phyloP scores from a whole-genome alignment of 2,888 invertebrate genomes.

The Atrina japonica region DNA sequence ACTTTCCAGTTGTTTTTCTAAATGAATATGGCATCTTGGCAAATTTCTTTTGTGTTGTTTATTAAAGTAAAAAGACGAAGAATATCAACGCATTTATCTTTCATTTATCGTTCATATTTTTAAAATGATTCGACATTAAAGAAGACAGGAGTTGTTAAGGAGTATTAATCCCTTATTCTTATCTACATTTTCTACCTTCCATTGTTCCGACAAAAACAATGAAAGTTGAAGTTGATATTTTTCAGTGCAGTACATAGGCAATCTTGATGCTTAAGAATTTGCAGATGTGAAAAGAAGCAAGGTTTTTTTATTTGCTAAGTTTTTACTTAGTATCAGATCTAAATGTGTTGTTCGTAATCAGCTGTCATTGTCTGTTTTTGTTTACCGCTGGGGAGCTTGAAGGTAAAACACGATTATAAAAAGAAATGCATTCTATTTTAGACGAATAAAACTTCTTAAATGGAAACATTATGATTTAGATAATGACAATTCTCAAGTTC shows the following conservation, averaged over 20 bases:
- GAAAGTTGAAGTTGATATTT: constrained; percentile 34
- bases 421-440: no score
- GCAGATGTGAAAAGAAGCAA: constrained; percentile 28
- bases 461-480: no score
- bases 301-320: constrained; percentile 15
- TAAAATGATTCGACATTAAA: constrained; percentile 34
- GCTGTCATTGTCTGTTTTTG: no score
- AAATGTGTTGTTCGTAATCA: no score
- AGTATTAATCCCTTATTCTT: no score
- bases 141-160: not conserved
- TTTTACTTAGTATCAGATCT: no score
- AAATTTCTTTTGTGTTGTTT: constrained; percentile 38
- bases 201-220: constrained; percentile 21
- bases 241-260: constrained; percentile 14
- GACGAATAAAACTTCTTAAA: no score
- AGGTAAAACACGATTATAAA: no score
- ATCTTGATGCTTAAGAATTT: constrained; percentile 26
- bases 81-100: constrained; percentile 14
- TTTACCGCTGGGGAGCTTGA: no score
- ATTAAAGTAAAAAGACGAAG: constrained; percentile 30
- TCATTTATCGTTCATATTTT: constrained; percentile 32
- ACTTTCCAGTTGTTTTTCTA: constrained; percentile 28
- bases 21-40: constrained; percentile 35
- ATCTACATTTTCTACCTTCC: no score
- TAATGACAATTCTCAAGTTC: no score